Conservation (phyloP, 1,140 invertebrate species). For the Drosophila mayri region DNA sequence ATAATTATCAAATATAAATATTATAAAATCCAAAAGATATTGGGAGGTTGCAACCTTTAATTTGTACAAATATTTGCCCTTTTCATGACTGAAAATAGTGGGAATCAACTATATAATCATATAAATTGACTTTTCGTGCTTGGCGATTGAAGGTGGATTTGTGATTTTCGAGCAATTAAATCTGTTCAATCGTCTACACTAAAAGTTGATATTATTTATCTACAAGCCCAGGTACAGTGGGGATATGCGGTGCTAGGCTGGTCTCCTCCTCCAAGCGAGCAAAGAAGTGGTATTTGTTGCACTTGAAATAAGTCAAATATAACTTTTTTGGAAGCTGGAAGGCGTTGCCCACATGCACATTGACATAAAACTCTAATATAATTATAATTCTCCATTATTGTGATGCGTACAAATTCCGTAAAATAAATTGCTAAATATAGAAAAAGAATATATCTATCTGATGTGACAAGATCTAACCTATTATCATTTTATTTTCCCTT, state of each 20-base stretch:
- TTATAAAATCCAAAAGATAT: too few species aligned
- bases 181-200: slow-evolving; percentile 73
- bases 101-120: not conserved
- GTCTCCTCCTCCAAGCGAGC: slow-evolving; percentile 49
- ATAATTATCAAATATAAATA: too few species aligned
- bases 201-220: slow-evolving; percentile 40
- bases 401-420: too few species aligned
- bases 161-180: slow-evolving; percentile 30
- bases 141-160: slow-evolving; percentile 63
- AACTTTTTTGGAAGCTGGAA: slow-evolving; percentile 64
- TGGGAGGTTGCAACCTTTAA: not conserved
- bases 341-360: slow-evolving; percentile 28
- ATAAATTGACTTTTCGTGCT: slow-evolving; percentile 59
- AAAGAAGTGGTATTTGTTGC: slow-evolving; percentile 62
- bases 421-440: too few species aligned
- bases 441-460: too few species aligned
- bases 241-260: not conserved
- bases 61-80: not conserved
- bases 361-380: not conserved
- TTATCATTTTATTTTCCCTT: too few species aligned
- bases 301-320: slow-evolving; percentile 44
- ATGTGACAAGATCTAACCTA: too few species aligned
- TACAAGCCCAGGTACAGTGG: not conserved
- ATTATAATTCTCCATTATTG: too few species aligned
- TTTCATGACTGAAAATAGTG: not conserved